Percentiles rank a stretch among this genome's conserved stretches.
Conservation (phyloP, 2,888 invertebrate genomes). For the Trichogramma evanescens region DNA sequence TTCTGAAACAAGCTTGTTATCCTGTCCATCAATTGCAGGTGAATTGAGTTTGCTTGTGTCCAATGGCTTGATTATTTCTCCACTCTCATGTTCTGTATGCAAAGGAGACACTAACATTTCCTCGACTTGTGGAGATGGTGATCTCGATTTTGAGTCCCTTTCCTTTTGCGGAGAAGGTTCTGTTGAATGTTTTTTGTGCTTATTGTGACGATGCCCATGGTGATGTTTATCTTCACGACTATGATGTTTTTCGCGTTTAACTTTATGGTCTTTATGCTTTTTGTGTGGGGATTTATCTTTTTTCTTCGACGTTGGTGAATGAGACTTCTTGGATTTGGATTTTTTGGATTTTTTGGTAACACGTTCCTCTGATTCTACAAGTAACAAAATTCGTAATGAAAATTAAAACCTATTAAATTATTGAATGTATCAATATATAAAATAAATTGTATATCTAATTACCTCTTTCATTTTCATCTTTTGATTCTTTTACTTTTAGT, state of each 20-base stretch:
- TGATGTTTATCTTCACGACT: not conserved
- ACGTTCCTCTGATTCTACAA: constrained; percentile 9
- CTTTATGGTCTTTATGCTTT: constrained; percentile 11
- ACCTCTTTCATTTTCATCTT: not conserved
- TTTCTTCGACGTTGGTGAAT: constrained; percentile 10
- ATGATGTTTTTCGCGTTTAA: not conserved
- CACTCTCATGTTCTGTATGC: not conserved
- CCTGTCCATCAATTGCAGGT: constrained; percentile 24
- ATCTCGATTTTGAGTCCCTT: too few species aligned
- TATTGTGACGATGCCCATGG: constrained; percentile 15
- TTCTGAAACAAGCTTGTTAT: constrained; percentile 48
- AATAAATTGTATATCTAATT: too few species aligned
- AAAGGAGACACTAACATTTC: not conserved
- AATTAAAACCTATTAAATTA: not conserved
- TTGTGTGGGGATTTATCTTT: constrained; percentile 19
- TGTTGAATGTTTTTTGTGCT: constrained; percentile 8
- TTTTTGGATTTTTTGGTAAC: constrained; percentile 9
- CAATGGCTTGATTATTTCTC: not conserved
- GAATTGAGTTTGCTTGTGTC: constrained; percentile 3
- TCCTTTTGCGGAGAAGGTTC: not conserved
- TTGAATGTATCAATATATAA: not conserved
- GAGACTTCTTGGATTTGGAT: constrained; percentile 1
- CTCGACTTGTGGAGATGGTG: too few species aligned
- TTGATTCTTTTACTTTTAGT: not conserved
- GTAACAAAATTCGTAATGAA: not conserved